Evolutionary conservation across 2,113 vertebrate genomes (phyloP).

Genomic region (Hoplias malabaricus): DNA sequence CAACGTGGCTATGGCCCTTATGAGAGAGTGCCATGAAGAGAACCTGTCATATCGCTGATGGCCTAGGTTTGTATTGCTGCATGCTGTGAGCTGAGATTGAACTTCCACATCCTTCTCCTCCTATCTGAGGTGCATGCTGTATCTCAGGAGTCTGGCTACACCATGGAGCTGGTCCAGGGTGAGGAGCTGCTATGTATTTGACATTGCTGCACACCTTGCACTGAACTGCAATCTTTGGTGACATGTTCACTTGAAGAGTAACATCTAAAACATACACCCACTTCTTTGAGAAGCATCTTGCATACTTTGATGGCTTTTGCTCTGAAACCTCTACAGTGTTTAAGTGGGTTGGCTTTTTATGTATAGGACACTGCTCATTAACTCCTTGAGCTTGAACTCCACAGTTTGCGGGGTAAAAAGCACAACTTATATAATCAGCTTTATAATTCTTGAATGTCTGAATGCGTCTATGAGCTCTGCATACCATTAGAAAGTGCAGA

Average conservation of each 20-base stretch:
- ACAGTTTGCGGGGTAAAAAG: no score
- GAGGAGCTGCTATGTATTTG: background rate
- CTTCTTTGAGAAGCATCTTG: no score
- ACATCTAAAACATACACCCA: no score
- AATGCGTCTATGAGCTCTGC: no score
- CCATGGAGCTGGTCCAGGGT: background rate
- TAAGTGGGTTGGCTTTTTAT: background rate
- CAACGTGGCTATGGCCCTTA: background rate
- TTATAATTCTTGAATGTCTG: no score
- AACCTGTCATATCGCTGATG: background rate
- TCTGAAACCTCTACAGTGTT: no score
- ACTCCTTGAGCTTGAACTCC: no score
- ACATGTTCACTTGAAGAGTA: no score
- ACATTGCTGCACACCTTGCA: background rate
- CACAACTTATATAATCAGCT: no score
- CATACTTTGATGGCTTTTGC: no score
- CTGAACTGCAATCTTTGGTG: background rate
- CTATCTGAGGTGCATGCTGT: background rate
- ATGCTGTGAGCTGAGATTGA: background rate
- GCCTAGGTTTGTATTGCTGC: background rate
- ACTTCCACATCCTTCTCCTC: background rate
- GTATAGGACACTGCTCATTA: background rate
- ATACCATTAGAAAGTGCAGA: no score
- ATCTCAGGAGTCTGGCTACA: background rate
- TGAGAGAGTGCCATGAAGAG: background rate